Percentiles rank a stretch among this genome's conserved stretches.
Evolutionary conservation across 2,888 invertebrate species (phyloP).

Genomic region (Kryphioiulus occultus): DNA sequence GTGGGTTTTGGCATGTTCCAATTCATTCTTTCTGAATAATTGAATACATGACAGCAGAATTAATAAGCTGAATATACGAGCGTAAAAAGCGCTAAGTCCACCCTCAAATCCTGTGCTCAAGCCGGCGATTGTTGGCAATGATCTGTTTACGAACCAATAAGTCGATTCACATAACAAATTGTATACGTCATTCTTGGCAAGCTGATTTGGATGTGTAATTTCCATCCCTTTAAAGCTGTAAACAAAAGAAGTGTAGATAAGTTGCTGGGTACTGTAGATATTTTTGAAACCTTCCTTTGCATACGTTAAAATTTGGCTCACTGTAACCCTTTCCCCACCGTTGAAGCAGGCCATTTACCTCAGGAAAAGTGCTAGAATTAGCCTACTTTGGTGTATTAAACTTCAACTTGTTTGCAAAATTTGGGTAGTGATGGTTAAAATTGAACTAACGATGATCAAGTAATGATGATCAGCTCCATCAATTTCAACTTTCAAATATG

Average conservation of each 20-base stretch:
- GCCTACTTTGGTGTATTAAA: too few relatives aligned
- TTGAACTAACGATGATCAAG: too few relatives aligned
- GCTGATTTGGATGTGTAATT: not conserved
- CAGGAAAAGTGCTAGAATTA: not conserved
- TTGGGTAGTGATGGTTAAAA: too few relatives aligned
- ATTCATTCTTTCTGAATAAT: not conserved
- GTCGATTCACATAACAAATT: not conserved
- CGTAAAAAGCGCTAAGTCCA: not conserved
- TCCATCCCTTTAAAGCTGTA: not conserved
- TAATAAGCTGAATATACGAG: not conserved
- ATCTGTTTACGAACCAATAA: not conserved
- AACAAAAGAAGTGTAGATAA: not conserved
- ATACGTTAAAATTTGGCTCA: not conserved
- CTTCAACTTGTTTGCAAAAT: too few relatives aligned
- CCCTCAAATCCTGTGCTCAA: not conserved
- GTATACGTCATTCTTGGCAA: not conserved
- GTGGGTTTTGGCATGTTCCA: conserved; percentile 8
- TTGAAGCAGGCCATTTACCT: too few relatives aligned
- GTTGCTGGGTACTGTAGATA: not conserved
- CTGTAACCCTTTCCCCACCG: too few relatives aligned
- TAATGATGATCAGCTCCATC: too few relatives aligned
- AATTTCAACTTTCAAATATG: too few relatives aligned
- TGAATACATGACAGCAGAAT: not conserved
- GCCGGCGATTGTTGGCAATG: not conserved
- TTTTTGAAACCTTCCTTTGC: not conserved